A percentile compares a stretch with the other conserved stretches of the same genome.
phyloP scores from a whole-genome alignment of 1,140 invertebrate genomes.

The Philotrypesis tridentata region DNA sequence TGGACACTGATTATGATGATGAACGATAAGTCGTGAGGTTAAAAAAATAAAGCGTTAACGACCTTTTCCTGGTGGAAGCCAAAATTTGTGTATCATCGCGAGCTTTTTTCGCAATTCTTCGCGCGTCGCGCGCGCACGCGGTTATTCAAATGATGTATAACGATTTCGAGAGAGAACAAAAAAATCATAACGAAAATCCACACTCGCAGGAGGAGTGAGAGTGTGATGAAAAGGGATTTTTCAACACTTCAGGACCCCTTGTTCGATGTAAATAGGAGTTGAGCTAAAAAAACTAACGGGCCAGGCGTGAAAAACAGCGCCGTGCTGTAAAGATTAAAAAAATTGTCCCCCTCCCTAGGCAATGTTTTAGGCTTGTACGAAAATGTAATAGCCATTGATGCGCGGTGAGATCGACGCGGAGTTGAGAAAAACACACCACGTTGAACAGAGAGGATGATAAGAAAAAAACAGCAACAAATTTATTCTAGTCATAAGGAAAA shows the following conservation, averaged over 20 bases:
- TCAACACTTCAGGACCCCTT: slow-evolving; percentile 45
- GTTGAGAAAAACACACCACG: slow-evolving; percentile 44
- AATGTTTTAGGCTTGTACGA: slow-evolving; percentile 49
- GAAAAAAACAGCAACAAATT: slow-evolving; percentile 41
- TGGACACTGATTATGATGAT: slow-evolving; percentile 41
- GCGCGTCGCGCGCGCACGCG: slow-evolving; percentile 44
- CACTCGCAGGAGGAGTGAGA: not conserved
- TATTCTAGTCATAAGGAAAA: slow-evolving; percentile 51
- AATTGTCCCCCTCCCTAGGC: slow-evolving; percentile 40
- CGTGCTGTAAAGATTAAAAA: slow-evolving; percentile 31
- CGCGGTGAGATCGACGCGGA: slow-evolving; percentile 43
- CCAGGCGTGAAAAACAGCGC: slow-evolving; percentile 28
- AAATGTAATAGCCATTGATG: slow-evolving; percentile 46
- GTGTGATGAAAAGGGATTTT: slow-evolving; percentile 43
- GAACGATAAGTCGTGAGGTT: slow-evolving; percentile 17
- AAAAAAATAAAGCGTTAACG: slow-evolving; percentile 30
- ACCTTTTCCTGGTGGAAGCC: slow-evolving; percentile 43
- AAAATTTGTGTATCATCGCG: slow-evolving; percentile 40
- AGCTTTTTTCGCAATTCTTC: slow-evolving; percentile 49
- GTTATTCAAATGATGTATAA: slow-evolving; percentile 27
- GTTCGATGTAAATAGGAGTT: slow-evolving; percentile 44
- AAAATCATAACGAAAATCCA: slow-evolving; percentile 2
- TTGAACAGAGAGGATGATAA: slow-evolving; percentile 31
- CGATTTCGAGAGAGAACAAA: slow-evolving; percentile 31
- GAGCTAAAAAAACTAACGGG: slow-evolving; percentile 16